Percentiles rank a stretch among this genome's conserved stretches.
These are phyloP conservation scores for Styela clava DNA, from an alignment of 23 tunicate genomes.

Conservation along the genomic window DNA sequence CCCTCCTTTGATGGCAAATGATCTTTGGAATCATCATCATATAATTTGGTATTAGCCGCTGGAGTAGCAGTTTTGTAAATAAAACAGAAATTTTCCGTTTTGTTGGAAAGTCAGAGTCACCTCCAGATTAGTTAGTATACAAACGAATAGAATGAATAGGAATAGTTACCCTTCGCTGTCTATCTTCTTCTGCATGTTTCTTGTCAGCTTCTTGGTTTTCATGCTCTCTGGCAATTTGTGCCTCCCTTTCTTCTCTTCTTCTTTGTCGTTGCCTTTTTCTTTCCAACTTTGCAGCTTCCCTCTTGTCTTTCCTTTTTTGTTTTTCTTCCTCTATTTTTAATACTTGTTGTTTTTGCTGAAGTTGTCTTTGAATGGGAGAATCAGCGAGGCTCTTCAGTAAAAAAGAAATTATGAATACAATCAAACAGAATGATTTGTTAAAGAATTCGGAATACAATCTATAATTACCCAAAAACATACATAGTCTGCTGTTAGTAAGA, in stretches of 20 bases:
- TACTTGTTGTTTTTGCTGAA: slow-evolving; percentile 51
- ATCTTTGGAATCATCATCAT: too few relatives aligned
- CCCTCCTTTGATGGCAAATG: too few relatives aligned
- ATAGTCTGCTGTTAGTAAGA: too few relatives aligned
- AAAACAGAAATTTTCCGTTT: too few relatives aligned
- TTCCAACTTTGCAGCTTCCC: slow-evolving; percentile 8
- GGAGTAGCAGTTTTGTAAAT: too few relatives aligned
- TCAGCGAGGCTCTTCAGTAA: slow-evolving; percentile 59
- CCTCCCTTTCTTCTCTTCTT: slow-evolving; percentile 11
- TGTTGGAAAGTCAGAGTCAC: too few relatives aligned
- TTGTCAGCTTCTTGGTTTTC: background rate
- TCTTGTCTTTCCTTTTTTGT: slow-evolving; percentile 14
- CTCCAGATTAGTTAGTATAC: too few relatives aligned
- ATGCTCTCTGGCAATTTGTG: slow-evolving; percentile 10
- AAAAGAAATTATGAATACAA: slow-evolving; percentile 3
- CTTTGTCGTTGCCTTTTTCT: slow-evolving; percentile 21
- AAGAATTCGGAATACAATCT: too few relatives aligned
- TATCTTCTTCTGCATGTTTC: background rate
- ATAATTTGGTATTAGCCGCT: too few relatives aligned
- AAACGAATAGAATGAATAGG: too few relatives aligned
- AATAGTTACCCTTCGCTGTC: slow-evolving; percentile 17
- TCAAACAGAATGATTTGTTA: too few relatives aligned
- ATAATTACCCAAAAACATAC: too few relatives aligned
- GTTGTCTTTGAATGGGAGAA: slow-evolving; percentile 77
- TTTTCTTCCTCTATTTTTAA: slow-evolving; percentile 41